Evolutionary conservation across 2,113 vertebrate genomes (phyloP).

Genomic region (Rhinopomastus cyanomelas): DNA sequence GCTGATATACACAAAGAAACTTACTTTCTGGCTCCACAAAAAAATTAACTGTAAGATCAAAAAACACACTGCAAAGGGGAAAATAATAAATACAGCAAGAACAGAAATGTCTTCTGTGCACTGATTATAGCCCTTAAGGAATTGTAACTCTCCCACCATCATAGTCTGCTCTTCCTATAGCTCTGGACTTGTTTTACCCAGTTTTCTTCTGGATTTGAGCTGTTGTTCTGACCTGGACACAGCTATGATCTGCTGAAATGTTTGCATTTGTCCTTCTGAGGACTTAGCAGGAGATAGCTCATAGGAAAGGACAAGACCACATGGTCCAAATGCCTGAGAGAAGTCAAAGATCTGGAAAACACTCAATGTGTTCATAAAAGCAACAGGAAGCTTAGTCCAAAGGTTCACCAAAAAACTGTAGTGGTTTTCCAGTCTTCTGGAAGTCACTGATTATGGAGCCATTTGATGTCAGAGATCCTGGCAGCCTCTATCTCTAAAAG

Average conservation of each 20-base stretch:
- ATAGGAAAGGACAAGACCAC: neutral
- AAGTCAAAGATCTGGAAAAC: neutral
- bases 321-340: neutral
- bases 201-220: fast-evolving
- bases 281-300: neutral
- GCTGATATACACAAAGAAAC: neutral
- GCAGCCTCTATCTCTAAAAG: neutral
- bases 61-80: neutral
- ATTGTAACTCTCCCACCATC: neutral
- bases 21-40: neutral
- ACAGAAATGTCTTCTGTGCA: neutral
- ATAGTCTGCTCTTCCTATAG: neutral
- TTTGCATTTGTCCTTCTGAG: neutral
- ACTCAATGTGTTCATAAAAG: neutral
- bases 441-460: neutral
- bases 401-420: neutral
- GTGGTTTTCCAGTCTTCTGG: neutral
- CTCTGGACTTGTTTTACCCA: neutral
- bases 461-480: neutral
- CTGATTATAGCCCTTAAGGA: neutral
- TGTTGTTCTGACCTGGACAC: neutral
- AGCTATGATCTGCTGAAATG: neutral
- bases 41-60: neutral
- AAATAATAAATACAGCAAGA: neutral
- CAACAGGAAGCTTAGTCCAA: neutral